Evolutionary conservation across 2,797 vertebrate species (phyloP).

Genomic region (Eospalax fontanierii): DNA sequence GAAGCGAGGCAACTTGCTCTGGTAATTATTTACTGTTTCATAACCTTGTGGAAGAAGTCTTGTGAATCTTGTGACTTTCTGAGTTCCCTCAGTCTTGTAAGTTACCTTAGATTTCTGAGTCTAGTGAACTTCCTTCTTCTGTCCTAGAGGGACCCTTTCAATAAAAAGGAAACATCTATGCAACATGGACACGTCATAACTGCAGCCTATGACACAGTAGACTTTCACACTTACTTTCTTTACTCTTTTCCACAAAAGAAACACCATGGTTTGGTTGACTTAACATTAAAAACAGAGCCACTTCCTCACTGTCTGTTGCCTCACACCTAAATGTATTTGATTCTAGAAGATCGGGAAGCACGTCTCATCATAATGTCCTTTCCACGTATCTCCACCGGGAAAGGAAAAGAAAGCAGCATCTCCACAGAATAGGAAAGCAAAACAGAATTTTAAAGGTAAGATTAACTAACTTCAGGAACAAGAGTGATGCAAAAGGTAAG

Average conservation of each 20-base stretch:
- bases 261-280: neutral
- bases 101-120: neutral
- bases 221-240: neutral
- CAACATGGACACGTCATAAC: neutral
- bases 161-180: neutral
- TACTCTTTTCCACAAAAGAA: neutral
- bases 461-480: neutral
- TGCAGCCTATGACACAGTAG: neutral
- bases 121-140: neutral
- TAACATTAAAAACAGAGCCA: neutral
- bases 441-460: neutral
- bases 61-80: neutral
- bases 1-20: neutral
- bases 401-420: too few species aligned
- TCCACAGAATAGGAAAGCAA: slow-evolving; percentile 16
- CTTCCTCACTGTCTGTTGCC: too few species aligned
- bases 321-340: slow-evolving; percentile 8
- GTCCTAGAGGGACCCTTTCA: neutral
- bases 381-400: neutral
- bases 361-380: neutral
- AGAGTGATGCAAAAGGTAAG: neutral
- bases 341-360: neutral
- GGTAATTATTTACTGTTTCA: neutral
- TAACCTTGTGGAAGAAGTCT: neutral
- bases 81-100: neutral